phyloP scores from a whole-genome alignment of 2,888 invertebrate species.

The Eurytoma adleriae region DNA sequence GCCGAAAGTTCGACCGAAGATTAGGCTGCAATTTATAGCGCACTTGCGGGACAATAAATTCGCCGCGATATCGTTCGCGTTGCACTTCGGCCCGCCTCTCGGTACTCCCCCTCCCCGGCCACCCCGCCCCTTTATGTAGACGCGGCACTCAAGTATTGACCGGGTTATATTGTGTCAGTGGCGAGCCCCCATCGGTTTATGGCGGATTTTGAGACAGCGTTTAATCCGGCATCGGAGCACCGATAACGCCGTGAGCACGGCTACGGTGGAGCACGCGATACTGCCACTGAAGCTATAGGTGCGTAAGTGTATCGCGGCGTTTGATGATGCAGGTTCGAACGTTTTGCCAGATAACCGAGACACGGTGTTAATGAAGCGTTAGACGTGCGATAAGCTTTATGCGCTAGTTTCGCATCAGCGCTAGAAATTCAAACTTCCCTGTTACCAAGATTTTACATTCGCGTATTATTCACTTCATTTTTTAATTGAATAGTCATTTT shows the following conservation, averaged over 20 bases:
- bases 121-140: too few species aligned
- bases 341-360: too few species aligned
- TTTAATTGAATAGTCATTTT: too few species aligned
- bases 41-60: constrained; percentile 60
- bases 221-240: constrained; percentile 65
- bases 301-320: neutral
- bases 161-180: constrained; percentile 34
- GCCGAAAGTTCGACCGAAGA: constrained; percentile 68
- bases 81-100: neutral
- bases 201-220: constrained; percentile 61
- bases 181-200: constrained; percentile 59
- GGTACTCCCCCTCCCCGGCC: too few species aligned
- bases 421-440: too few species aligned
- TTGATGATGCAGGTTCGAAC: neutral
- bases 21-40: constrained; percentile 68
- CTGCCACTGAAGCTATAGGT: neutral
- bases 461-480: too few species aligned
- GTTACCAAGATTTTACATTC: too few species aligned
- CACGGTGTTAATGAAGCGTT: too few species aligned
- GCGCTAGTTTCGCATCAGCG: too few species aligned
- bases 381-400: too few species aligned
- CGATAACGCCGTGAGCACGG: constrained; percentile 61
- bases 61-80: constrained; percentile 35
- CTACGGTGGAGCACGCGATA: too few species aligned
- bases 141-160: constrained; percentile 38